phyloP scores from a whole-genome alignment of 2,888 invertebrate genomes.

The Ophion costatus region DNA sequence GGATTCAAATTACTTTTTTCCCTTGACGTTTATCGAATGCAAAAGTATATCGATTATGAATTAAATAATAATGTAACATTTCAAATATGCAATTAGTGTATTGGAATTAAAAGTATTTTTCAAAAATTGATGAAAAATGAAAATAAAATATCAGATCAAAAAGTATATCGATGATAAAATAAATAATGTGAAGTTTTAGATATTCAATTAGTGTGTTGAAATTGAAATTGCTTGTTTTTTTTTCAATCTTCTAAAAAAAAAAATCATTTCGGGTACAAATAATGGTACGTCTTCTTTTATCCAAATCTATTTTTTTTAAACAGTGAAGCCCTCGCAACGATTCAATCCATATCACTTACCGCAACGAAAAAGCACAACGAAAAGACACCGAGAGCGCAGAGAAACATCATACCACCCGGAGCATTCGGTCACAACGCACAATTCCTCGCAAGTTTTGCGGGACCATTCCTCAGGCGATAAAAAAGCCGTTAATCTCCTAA shows the following conservation, averaged over 20 bases:
- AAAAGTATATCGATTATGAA: neutral
- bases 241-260: too few species aligned
- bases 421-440: conserved; percentile 38
- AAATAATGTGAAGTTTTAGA: neutral
- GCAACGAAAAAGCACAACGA: conserved; percentile 35
- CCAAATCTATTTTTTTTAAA: neutral
- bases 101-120: too few species aligned
- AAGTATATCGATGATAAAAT: neutral
- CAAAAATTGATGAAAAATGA: neutral
- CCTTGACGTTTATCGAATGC: neutral
- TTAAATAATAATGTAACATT: neutral
- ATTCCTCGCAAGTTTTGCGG: conserved; percentile 50
- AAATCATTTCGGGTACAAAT: neutral
- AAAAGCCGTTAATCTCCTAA: conserved; percentile 48
- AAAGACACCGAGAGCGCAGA: conserved; percentile 43
- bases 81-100: neutral
- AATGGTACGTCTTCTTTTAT: neutral
- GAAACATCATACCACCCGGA: conserved; percentile 60
- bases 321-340: neutral
- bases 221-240: too few species aligned
- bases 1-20: too few species aligned
- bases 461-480: conserved; percentile 15
- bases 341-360: conserved; percentile 55
- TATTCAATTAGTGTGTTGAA: neutral
- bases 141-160: neutral